Base-by-base conservation (phyloP, 2,113 vertebrate genomes). In the Grallaria varia region DNA sequence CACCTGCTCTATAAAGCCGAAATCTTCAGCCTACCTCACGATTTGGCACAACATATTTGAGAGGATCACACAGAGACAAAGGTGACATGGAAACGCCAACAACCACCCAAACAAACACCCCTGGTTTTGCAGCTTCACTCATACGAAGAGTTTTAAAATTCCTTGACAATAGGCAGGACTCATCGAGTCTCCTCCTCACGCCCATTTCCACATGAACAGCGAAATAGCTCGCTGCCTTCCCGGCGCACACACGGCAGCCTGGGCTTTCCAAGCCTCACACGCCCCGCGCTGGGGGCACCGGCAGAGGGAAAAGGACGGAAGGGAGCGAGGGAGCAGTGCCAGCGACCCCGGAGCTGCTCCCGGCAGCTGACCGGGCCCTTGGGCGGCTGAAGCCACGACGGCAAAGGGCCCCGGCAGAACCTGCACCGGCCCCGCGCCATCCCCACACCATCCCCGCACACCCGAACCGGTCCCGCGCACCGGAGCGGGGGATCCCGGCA, bases 181-280 rank as follows among this genome's bases (percentile, higher is more conserved):
- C 35, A 19, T 11, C 14, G 15, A 49, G 58, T 9, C 55, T 18
- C 44, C 12, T 11, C 44, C 9, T 19, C 4, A 30, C 4, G 3
- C 4, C 17, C 40, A 8, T 16, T 28, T 30, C 39, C 53, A 50
- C 8, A 8, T 2, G 13, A 53, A 10, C 11, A 2, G 19, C 2
- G 50, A 27, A 37, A 58, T 4, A 7, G 14, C 15, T 55, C 25
- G 7, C 4, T 13, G 40, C n/a, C 24, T 27, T 18, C 12, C 53
- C 4, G 30, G 40, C 1, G 2, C 47, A 3, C 8, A 4, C 14
- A 10, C 23, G 19, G 50, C 1, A 17, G 8, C 2, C 6, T 0
- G 30, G 0, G 2, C 42, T 33, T 52, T 9, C 10, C n/a, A 14
- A 33, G 3, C 1, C n/a, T 6, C 40, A 3, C 18, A 3, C 18